Conservation (phyloP, 2,888 invertebrate species). For the Itoplectis maculator region DNA sequence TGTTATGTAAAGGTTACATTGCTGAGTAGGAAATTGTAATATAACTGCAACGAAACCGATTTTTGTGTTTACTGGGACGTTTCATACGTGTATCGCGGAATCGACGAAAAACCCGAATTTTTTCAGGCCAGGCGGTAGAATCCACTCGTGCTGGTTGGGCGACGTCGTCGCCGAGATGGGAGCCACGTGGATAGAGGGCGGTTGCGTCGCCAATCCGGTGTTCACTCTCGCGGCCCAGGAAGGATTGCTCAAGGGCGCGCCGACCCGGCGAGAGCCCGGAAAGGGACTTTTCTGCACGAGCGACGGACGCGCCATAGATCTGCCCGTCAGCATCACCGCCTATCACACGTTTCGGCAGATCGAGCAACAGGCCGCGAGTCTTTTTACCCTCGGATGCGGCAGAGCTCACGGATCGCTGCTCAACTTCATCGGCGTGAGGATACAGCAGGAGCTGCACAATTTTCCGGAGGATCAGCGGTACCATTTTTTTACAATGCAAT, state of each 20-base stretch:
- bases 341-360: constrained; percentile 89
- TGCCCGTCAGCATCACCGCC: constrained; percentile 88
- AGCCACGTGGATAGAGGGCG: constrained; percentile 90
- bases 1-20: no score
- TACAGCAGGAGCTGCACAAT: constrained; percentile 89
- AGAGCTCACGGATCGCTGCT: constrained; percentile 88
- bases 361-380: constrained; percentile 88
- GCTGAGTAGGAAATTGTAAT: no score
- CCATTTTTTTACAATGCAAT: no score
- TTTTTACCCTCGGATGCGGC: constrained; percentile 88
- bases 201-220: constrained; percentile 90
- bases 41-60: no score
- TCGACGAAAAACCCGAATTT: constrained; percentile 26
- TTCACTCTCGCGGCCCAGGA: constrained; percentile 90
- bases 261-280: constrained; percentile 86
- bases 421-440: constrained; percentile 88
- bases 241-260: constrained; percentile 87
- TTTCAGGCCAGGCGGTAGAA: constrained; percentile 90
- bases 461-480: constrained; percentile 89
- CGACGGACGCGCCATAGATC: constrained; percentile 89
- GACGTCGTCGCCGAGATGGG: constrained; percentile 92
- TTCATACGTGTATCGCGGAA: neutral
- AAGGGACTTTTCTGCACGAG: constrained; percentile 89
- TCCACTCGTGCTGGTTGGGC: constrained; percentile 92
- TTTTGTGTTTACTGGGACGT: no score